These are phyloP conservation scores for Allygus modestus DNA, from an alignment of 2,888 invertebrate species.

Conservation along the genomic window DNA sequence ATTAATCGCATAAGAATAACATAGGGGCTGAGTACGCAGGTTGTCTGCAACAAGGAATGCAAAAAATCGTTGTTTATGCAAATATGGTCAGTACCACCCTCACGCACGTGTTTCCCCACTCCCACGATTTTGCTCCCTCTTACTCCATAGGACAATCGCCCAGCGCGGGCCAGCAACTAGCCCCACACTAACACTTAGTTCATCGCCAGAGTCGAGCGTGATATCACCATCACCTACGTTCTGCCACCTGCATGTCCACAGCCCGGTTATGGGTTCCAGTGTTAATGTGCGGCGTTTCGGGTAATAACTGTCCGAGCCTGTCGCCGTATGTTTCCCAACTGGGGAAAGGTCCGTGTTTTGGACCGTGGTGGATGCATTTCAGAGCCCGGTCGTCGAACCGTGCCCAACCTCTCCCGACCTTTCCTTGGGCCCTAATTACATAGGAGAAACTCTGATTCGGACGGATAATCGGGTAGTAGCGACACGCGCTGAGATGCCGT, in stretches of 20 bases:
- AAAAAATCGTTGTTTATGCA: no score
- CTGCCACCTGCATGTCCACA: no score
- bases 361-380: slow-evolving; percentile 36
- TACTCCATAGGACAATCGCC: no score
- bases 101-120: no score
- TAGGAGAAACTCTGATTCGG: not conserved
- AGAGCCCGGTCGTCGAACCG: slow-evolving; percentile 12
- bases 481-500: not conserved
- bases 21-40: no score
- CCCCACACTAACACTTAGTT: not conserved
- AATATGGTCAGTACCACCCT: no score
- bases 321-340: not conserved
- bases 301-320: not conserved
- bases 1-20: no score
- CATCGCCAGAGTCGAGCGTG: not conserved
- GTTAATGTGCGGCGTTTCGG: no score
- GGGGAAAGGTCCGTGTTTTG: slow-evolving; percentile 21
- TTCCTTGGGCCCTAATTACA: slow-evolving; percentile 36
- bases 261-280: no score
- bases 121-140: no score
- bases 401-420: slow-evolving; percentile 8
- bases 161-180: not conserved
- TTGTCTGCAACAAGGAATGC: no score
- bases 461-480: not conserved
- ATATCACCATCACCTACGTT: not conserved